Evolutionary conservation across 2,888 invertebrate species (phyloP).

Genomic region (Cheilosia grossa): DNA sequence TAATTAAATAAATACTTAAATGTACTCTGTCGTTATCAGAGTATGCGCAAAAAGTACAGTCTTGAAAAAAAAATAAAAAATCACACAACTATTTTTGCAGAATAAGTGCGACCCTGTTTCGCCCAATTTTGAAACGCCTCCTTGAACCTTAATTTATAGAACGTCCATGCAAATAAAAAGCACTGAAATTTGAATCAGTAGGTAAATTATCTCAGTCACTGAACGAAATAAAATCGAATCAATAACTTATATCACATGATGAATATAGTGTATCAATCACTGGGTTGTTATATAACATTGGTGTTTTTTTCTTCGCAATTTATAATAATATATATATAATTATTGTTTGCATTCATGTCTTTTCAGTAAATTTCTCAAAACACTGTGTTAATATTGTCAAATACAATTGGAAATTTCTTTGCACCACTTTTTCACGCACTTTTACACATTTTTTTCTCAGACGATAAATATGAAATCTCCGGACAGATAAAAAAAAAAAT

Average conservation of each 20-base stretch:
- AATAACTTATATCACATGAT: conserved; percentile 62
- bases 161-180: background rate
- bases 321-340: background rate
- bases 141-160: background rate
- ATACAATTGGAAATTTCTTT: background rate
- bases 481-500: conserved; percentile 18
- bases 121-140: background rate
- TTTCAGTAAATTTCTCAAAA: background rate
- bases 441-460: background rate
- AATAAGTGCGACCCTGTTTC: background rate
- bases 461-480: conserved; percentile 6
- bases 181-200: conserved; percentile 17
- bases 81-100: background rate
- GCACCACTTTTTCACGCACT: conserved; percentile 11
- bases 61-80: background rate
- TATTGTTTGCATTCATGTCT: background rate
- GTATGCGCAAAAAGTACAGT: no score
- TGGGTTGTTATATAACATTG: conserved; percentile 33
- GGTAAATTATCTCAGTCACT: conserved; percentile 55
- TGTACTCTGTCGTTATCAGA: no score
- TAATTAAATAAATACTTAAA: no score
- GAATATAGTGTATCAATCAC: conserved; percentile 29
- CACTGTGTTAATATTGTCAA: background rate
- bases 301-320: background rate
- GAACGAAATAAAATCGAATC: conserved; percentile 16